Conservation (phyloP, 1,140 invertebrate species). For the Eueides isabella region DNA sequence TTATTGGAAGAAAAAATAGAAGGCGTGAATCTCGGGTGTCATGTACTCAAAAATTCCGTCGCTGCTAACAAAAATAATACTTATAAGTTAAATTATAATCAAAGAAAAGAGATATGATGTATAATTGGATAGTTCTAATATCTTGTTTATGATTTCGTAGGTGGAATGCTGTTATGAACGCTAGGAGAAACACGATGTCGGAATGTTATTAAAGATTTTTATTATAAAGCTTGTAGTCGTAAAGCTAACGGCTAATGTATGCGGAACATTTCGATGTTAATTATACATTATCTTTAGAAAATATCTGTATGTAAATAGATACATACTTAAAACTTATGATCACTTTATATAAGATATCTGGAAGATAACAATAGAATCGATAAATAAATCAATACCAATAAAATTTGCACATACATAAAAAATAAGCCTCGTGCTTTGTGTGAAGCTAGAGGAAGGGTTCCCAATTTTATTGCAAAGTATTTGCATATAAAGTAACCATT, state of each 20-base stretch:
- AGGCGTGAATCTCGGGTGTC: conserved; percentile 56
- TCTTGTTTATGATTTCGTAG: conserved; percentile 60
- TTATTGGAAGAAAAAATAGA: conserved; percentile 69
- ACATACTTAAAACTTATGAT: not conserved
- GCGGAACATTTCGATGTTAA: conserved; percentile 42
- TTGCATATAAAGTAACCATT: conserved; percentile 82
- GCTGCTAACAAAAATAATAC: conserved; percentile 42
- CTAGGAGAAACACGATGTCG: conserved; percentile 54
- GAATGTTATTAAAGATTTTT: conserved; percentile 50
- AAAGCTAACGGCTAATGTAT: conserved; percentile 50
- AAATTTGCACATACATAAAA: conserved; percentile 81
- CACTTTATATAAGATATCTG: not conserved
- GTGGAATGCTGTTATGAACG: conserved; percentile 57
- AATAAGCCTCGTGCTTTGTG: conserved; percentile 70
- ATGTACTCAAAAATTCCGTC: conserved; percentile 71
- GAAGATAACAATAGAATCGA: conserved; percentile 54
- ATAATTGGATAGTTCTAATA: conserved; percentile 72
- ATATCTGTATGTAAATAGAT: not conserved
- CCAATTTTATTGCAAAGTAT: conserved; percentile 78
- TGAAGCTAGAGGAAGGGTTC: conserved; percentile 79
- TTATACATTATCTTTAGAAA: conserved; percentile 31
- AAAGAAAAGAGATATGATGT: conserved; percentile 56
- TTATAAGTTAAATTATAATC: conserved; percentile 46
- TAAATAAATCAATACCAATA: conserved; percentile 72
- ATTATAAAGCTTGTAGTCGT: conserved; percentile 60